phyloP scores from a whole-genome alignment of 2,888 invertebrate species.

The Conus canariensis region DNA sequence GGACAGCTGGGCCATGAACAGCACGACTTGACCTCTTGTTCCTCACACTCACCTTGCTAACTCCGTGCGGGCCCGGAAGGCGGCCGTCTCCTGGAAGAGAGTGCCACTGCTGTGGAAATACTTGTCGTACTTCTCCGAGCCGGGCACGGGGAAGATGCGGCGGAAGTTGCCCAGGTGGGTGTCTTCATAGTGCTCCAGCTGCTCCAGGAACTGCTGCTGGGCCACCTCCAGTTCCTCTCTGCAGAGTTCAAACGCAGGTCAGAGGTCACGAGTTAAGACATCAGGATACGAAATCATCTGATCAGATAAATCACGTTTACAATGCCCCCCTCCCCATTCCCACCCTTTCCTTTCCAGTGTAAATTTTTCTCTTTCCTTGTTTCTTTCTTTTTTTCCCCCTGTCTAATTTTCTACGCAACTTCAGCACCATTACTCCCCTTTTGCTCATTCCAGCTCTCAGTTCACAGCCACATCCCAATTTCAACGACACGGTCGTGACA shows the following conservation, averaged over 20 bases:
- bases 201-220: slow-evolving; percentile 75
- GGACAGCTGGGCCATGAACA: too few relatives aligned
- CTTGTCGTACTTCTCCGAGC: slow-evolving; percentile 77
- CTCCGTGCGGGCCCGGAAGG: slow-evolving; percentile 78
- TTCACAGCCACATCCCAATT: too few relatives aligned
- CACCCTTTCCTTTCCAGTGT: too few relatives aligned
- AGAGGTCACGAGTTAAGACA: too few relatives aligned
- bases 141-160: slow-evolving; percentile 76
- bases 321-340: neutral
- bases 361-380: too few relatives aligned
- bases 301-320: neutral
- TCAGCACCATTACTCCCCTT: too few relatives aligned
- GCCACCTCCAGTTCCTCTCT: slow-evolving; percentile 78
- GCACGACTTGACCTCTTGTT: neutral
- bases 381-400: too few relatives aligned
- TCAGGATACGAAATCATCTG: neutral
- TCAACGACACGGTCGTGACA: too few relatives aligned
- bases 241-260: neutral
- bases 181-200: slow-evolving; percentile 76
- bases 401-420: too few relatives aligned
- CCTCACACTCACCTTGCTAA: slow-evolving; percentile 73
- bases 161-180: slow-evolving; percentile 78
- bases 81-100: slow-evolving; percentile 79
- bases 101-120: slow-evolving; percentile 78
- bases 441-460: too few relatives aligned